Evolutionary conservation across 2,113 vertebrate genomes (phyloP), one percentile per base, ranked within the genome.

Genomic region (Neolamprologus tretocephalus): DNA sequence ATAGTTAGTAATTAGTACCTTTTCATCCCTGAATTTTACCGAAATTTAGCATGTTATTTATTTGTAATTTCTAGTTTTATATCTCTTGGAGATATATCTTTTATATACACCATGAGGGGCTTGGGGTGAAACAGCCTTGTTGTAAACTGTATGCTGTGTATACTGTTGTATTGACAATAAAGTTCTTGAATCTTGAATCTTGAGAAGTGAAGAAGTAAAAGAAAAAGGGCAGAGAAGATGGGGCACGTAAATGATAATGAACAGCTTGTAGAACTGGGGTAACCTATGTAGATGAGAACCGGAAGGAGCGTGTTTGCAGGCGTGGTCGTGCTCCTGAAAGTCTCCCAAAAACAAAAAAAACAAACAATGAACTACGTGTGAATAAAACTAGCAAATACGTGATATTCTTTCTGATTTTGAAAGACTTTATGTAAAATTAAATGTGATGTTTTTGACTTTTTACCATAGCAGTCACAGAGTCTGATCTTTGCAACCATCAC

Each of bases 1-100:
- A 61, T 19, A 61, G 16, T 61, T 61, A 61, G 57, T 61, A 61
- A 61, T 61, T 58, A 28, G 55, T 28, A 58, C 23, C 13, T 16
- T 28, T 61, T 33, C 0, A 7, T 61, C 3, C 2, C 57, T 61
- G 0, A 61, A 61, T 61, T 61, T 61, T 61, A 1, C 58, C 1
- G 0, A 61, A 61, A 61, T 31, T 17, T 9, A 10, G 14, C 26
- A 31, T 61, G 28, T 61, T 61, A 61, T 61, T 61, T 33, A 61
- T 33, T 61, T 61, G 58, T 61, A 33, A 61, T 61, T 61, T 33
- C 58, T 61, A 61, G 1, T 33, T 33, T 61, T 61, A 61, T 33
- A 61, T 61, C 57, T 33, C 28, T 19, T 61, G 28, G 16, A 33
- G 58, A 63, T 33, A 63, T 63, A 33, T 63, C 28, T 63, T 63